Conservation (phyloP, 2,888 invertebrate genomes). For the Heliconius ethilla region DNA sequence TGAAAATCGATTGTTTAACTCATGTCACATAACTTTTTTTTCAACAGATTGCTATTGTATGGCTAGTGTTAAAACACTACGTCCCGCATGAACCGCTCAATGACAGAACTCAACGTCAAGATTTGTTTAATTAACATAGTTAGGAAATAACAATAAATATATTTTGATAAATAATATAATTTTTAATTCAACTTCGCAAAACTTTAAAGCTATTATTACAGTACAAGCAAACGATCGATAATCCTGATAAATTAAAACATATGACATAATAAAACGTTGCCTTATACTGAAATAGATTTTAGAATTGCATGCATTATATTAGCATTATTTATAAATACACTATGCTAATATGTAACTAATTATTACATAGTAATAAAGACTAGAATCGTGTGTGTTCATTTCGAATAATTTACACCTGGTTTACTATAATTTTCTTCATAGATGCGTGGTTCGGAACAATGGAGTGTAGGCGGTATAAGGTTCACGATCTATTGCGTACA, state of each 20-base stretch:
- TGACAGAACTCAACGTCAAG: too few species aligned
- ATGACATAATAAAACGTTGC: constrained; percentile 26
- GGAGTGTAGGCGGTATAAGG: constrained; percentile 57
- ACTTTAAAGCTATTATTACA: neutral
- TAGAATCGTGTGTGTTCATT: constrained; percentile 2
- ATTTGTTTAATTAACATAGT: too few species aligned
- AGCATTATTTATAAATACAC: constrained; percentile 31
- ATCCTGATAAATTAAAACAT: constrained; percentile 14
- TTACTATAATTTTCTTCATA: constrained; percentile 42
- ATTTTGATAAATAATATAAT: too few species aligned
- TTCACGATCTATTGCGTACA: constrained; percentile 56
- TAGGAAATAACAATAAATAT: too few species aligned
- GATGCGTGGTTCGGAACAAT: constrained; percentile 50
- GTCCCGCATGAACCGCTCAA: too few species aligned
- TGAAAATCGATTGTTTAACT: too few species aligned
- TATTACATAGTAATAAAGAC: neutral
- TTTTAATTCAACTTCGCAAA: neutral
- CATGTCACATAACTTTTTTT: too few species aligned
- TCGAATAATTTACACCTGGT: constrained; percentile 39
- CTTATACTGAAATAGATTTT: constrained; percentile 31
- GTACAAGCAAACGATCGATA: neutral
- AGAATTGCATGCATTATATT: constrained; percentile 34
- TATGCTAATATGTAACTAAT: constrained; percentile 18
- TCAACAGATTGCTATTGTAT: too few species aligned
- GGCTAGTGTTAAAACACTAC: too few species aligned